A percentile compares a stretch with the other conserved stretches of the same genome.
These are phyloP conservation scores for Mycetomoellerius zeteki DNA, from an alignment of 1,140 invertebrate genomes.

Conservation along the genomic window DNA sequence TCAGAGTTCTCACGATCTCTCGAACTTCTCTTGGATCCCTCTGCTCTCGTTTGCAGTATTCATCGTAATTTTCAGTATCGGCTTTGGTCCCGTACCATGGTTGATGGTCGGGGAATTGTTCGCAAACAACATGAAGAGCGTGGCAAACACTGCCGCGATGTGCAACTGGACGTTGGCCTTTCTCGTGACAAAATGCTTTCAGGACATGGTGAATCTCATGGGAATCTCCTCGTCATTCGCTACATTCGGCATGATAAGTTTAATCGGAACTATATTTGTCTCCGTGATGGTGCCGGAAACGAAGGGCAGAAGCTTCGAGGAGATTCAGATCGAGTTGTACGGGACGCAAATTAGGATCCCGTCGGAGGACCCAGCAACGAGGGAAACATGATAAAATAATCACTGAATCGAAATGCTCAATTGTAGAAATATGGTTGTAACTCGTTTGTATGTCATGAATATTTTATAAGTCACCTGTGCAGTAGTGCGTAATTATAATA, in stretches of 20 bases:
- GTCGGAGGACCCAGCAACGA: neutral
- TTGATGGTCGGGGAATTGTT: constrained; percentile 84
- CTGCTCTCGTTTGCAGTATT: constrained; percentile 86
- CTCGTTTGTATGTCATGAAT: neutral
- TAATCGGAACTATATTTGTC: constrained; percentile 87
- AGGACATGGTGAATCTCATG: constrained; percentile 84
- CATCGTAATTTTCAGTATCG: constrained; percentile 83
- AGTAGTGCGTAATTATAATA: neutral
- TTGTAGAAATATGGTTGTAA: neutral
- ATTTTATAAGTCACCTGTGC: too few relatives aligned
- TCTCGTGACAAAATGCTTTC: constrained; percentile 87
- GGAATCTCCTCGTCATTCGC: constrained; percentile 87
- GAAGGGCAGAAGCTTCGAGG: constrained; percentile 87
- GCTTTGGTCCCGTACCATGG: constrained; percentile 86
- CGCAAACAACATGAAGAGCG: constrained; percentile 87
- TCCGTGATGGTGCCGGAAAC: constrained; percentile 88
- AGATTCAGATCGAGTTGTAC: constrained; percentile 84
- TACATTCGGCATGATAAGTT: constrained; percentile 87
- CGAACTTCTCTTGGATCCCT: constrained; percentile 86
- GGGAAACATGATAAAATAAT: constrained; percentile 16
- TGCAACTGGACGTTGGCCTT: constrained; percentile 88
- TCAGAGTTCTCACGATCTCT: constrained; percentile 66
- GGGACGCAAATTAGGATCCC: neutral
- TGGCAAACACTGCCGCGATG: constrained; percentile 84
- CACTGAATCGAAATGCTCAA: neutral